Evolutionary conservation across 2,888 invertebrate species (phyloP), one percentile per base, ranked within the genome.

Genomic region (Agonopterix subpropinquella): DNA sequence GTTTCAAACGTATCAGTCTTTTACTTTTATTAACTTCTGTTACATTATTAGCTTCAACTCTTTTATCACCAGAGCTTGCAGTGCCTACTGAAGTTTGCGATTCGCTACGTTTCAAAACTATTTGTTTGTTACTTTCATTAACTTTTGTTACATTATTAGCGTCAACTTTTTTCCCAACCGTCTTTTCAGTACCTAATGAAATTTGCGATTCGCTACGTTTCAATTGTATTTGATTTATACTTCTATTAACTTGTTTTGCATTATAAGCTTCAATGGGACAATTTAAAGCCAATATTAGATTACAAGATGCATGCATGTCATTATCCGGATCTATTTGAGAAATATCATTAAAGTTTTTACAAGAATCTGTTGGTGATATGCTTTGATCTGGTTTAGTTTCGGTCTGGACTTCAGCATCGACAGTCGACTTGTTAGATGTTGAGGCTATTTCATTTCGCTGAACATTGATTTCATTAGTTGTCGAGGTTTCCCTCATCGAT

Each of bases 391-490:
- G 39, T 4, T n/a, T 39, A 45, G 35, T 39, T 7, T 71, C 64
- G 11, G 72, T 74, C 61, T 74, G 73, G 44, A 73, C 67, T 9
- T 61, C 62, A 37, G 64, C 60, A 55, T 74, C 69, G 8, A 48
- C 51, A 7, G 61, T 67, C 41, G 8, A 35, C 45, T 55, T 39
- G 39, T 5, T 28, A 28, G 28, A 28, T 28, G 28, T 28, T 28
- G 28, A 28, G 39, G n/a, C 39, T 39, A 28, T 28, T 28, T 28
- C 28, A 28, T 28, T 28, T 39, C n/a, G 4, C 39, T 39, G n/a
- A 39, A 39, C 10, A 39, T 39, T 10, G 39, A 28, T 28, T 39
- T 39, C 39, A 39, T 58, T 61, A 48, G 4, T n/a, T 4, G 45
- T 11, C 15, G 49, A 28, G 13, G 2, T 8, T 39, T 39, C 39